phyloP scores from a whole-genome alignment of 2,888 invertebrate species.

The Diaprepes abbreviatus region DNA sequence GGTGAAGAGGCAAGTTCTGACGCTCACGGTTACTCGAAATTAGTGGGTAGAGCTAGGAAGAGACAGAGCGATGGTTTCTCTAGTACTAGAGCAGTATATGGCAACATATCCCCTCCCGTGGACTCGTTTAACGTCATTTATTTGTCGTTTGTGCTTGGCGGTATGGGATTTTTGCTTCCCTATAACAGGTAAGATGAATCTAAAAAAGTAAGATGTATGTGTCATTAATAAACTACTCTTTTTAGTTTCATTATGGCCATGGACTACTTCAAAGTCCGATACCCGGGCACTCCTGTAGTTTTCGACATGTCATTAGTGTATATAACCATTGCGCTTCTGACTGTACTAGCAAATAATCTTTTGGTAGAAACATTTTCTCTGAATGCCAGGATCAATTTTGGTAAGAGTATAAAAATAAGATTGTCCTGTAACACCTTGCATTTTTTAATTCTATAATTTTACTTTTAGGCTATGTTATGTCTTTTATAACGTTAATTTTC shows the following conservation, averaged over 20 bases:
- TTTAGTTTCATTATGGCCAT: slow-evolving; percentile 93
- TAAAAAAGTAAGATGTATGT: too few relatives aligned
- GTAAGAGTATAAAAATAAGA: slow-evolving; percentile 71
- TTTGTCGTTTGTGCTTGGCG: slow-evolving; percentile 83
- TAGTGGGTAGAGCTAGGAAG: slow-evolving; percentile 57
- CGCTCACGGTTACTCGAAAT: slow-evolving; percentile 63
- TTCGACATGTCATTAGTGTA: slow-evolving; percentile 95
- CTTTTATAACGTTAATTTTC: slow-evolving; percentile 84
- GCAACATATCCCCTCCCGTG: slow-evolving; percentile 77
- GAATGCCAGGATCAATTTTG: slow-evolving; percentile 88
- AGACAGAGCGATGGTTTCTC: slow-evolving; percentile 52
- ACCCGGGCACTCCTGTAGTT: slow-evolving; percentile 87
- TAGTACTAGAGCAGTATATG: slow-evolving; percentile 61
- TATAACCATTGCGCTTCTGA: slow-evolving; percentile 89
- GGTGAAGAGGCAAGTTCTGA: slow-evolving; percentile 59
- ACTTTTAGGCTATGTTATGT: slow-evolving; percentile 81
- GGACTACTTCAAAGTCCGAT: slow-evolving; percentile 90
- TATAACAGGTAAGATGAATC: slow-evolving; percentile 93
- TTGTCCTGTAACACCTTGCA: too few relatives aligned
- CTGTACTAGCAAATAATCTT: slow-evolving; percentile 88
- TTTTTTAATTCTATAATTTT: too few relatives aligned
- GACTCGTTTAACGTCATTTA: slow-evolving; percentile 82
- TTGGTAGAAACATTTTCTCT: slow-evolving; percentile 86
- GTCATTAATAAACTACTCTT: slow-evolving; percentile 27
- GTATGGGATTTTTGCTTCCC: slow-evolving; percentile 90